Evolutionary conservation across 2,888 invertebrate species (phyloP), one percentile per base, ranked within the genome.

Genomic region (Euplagia quadripunctaria): DNA sequence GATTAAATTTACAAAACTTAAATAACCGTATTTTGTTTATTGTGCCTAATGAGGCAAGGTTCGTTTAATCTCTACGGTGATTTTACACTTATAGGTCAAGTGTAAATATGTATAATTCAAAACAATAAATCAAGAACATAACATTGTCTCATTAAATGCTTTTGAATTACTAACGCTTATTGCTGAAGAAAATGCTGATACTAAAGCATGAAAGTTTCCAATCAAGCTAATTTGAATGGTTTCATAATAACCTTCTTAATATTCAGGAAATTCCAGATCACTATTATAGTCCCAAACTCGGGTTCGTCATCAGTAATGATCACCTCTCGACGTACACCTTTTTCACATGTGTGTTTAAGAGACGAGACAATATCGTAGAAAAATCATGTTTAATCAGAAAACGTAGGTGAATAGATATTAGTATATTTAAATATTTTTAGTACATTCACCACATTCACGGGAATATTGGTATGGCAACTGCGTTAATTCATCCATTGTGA

Each of bases 361-460:
- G 85, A 86, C 85, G 85, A 85, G 88, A 87, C 84, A 74, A 75
- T 86, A 77, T 70, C 79, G 85, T 84, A 79, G 83, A 81, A 71
- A 90, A 86, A 89, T 81, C 86, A 77, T 84, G 93, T 81, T 86
- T 89, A 91, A 87, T 94, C 83, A 85, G 89, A 82, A 91, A 92
- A 94, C 89, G 94, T 96, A 95, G 94, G 95, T 96, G 94, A 91
- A 89, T 89, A 91, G 86, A 88, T 82, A 86, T 88, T 74, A 89
- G 88, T 91, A 88, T 85, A 88, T 89, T 87, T 82, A 79, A 79
- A 80, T 85, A 85, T 81, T 85, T 85, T 83, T 79, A 83, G 41
- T 65, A 68, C 77, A 85, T 75, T 76, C 74, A 82, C 85, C 88
- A 87, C 88, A 90, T 92, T 89, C 90, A 92, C 87, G 88, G 87